Percentiles rank a stretch among this genome's conserved stretches.
phyloP scores from a whole-genome alignment of 2,888 invertebrate species.

The Lasioglossum malachurum region DNA sequence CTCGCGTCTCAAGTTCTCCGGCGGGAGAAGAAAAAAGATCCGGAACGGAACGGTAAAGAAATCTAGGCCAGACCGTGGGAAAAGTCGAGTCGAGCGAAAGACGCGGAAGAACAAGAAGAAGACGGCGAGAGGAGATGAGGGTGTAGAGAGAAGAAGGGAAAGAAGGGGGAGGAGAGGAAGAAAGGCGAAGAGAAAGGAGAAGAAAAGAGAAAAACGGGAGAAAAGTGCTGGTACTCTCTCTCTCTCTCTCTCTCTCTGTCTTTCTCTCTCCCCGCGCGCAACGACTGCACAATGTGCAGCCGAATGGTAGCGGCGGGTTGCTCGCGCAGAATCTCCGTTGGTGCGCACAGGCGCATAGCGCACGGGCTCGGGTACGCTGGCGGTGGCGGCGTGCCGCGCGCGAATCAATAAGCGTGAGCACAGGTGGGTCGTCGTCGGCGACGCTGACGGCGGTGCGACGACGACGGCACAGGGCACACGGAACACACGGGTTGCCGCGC shows the following conservation, averaged over 20 bases:
- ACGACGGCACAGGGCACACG: constrained; percentile 21
- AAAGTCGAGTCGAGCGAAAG: neutral
- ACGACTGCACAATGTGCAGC: constrained; percentile 46
- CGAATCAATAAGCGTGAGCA: constrained; percentile 78
- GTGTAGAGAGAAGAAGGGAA: neutral
- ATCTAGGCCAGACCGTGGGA: constrained; percentile 24
- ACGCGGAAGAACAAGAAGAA: neutral
- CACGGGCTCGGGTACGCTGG: constrained; percentile 42
- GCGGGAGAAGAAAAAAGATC: neutral
- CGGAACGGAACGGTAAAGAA: constrained; percentile 9
- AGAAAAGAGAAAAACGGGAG: neutral
- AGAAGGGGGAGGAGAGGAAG: neutral
- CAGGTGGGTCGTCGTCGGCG: constrained; percentile 76
- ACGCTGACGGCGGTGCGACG: constrained; percentile 56
- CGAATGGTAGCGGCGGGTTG: constrained; percentile 33
- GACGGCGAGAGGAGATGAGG: neutral
- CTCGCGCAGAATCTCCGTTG: constrained; percentile 51
- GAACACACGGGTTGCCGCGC: constrained; percentile 20
- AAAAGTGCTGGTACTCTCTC: neutral
- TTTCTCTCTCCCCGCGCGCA: constrained; percentile 24
- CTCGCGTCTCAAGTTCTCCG: neutral
- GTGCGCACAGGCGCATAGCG: constrained; percentile 54
- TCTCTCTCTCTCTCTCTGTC: constrained; percentile 1
- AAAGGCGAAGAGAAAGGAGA: neutral
- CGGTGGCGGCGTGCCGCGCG: constrained; percentile 55